Evolutionary conservation across 2,888 invertebrate species (phyloP), one percentile per base, ranked within the genome.

Genomic region (Dascillus cervinus): DNA sequence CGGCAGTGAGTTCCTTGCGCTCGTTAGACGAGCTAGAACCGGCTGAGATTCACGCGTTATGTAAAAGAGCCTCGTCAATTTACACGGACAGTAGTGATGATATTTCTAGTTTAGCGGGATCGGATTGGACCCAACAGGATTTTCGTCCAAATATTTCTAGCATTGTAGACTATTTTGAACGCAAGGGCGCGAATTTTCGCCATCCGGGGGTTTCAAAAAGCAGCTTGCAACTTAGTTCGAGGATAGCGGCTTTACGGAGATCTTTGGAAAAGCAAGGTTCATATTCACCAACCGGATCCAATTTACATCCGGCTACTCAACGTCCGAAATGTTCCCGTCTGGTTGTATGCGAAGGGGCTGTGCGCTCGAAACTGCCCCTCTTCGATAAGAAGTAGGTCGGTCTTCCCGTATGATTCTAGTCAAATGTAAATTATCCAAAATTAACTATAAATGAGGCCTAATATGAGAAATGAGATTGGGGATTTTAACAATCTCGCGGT

Each of bases 71-170:
- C 20, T 82, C 82, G 31, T 86, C 86, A 44, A 84, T 86, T 33
- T 88, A 85, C 67, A 88, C 88, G 1, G 88, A 88, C 62, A 86
- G 86, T 55, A 85, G 83, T 22, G 88, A 88, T 60, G 88, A 88
- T 62, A 79, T 86, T 29, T 85, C 85, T 19, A 85, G 84, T 54
- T 69, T 87, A 31, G 79, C 82, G 1, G 84, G 84, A 35, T 83
- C 83, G 1, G 86, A 86, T 60, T 82, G 52, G 75, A 73, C 53
- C 75, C 73, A 49, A 62, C n/a, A n/a, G n/a, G 79, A 47, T 73
- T 77, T 43, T 72, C 79, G 44, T 76, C 62, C 64, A 13, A 64
- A 82, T 58, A 88, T 88, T 46, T 80, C 85, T 26, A 79, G 79
- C 55, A 89, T 89, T 47, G 89, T 90, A 13, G 88, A 89, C 53